phyloP scores from a whole-genome alignment of 2,113 vertebrate species.

The Jaculus jaculus region DNA sequence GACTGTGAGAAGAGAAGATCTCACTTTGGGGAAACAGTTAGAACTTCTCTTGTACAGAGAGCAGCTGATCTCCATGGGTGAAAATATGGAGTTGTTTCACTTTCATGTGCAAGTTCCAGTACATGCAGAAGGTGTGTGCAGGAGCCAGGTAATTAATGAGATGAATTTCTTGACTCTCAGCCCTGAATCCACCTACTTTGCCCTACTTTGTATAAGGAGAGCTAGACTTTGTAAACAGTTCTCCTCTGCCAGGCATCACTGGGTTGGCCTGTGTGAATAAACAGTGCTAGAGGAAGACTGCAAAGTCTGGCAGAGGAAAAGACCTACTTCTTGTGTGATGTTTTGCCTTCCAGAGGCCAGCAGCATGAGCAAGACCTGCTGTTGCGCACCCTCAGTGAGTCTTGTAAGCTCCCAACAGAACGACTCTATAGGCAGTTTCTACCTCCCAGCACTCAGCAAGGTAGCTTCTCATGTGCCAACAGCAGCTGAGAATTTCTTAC shows the following conservation, averaged over 20 bases:
- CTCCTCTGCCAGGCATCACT: conserved; percentile 2
- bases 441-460: background rate
- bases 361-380: accelerated
- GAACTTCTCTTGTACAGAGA: background rate
- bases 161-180: background rate
- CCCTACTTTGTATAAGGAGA: background rate
- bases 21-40: background rate
- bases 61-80: background rate
- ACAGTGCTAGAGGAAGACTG: background rate
- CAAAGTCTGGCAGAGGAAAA: background rate
- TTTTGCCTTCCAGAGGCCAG: background rate
- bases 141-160: background rate
- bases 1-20: background rate
- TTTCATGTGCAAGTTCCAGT: background rate
- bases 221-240: background rate
- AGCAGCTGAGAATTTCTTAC: background rate
- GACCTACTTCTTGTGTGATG: background rate
- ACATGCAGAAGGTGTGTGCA: background rate
- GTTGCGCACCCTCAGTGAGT: background rate
- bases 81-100: background rate
- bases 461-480: background rate
- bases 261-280: background rate
- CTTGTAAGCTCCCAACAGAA: background rate
- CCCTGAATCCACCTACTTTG: background rate
- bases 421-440: background rate